Percentiles rank a stretch among this genome's conserved stretches.
phyloP scores from a whole-genome alignment of 2,888 invertebrate species.

The Panorpa germanica region DNA sequence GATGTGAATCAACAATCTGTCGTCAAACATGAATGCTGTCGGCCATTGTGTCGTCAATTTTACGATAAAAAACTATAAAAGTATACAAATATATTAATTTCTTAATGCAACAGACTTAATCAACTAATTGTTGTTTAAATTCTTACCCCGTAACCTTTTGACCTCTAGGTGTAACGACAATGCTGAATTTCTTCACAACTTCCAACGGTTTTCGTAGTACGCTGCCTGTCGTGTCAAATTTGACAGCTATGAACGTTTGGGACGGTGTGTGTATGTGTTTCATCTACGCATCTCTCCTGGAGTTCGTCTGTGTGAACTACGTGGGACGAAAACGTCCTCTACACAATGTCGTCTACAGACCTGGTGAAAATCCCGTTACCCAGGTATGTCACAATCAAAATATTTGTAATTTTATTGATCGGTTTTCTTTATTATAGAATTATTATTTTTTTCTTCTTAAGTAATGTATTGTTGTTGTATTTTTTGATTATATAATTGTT shows the following conservation, averaged over 20 bases:
- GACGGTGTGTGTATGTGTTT: conserved; percentile 95
- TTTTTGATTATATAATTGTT: no score
- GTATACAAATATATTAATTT: no score
- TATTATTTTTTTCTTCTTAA: not conserved
- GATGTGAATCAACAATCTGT: no score
- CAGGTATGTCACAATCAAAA: conserved; percentile 65
- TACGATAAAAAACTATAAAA: no score
- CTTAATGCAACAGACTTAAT: no score
- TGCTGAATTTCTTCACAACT: conserved; percentile 96
- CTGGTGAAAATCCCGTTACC: conserved; percentile 78
- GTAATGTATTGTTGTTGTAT: no score
- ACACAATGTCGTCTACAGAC: conserved; percentile 76
- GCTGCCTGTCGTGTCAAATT: conserved; percentile 80
- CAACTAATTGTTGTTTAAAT: conserved; percentile 2
- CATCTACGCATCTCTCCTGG: conserved; percentile 84
- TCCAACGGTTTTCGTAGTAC: conserved; percentile 84
- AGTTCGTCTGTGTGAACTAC: conserved; percentile 91
- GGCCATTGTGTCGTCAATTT: no score
- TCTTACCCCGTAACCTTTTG: conserved; percentile 12
- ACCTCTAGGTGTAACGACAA: conserved; percentile 76
- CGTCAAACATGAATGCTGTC: no score
- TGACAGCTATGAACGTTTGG: conserved; percentile 94
- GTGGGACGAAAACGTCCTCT: conserved; percentile 78
- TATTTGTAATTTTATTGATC: conserved; percentile 2
- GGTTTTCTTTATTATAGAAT: not conserved